Percentiles rank a stretch among this genome's conserved stretches.
Conservation (phyloP, 1,140 invertebrate species). For the Lepidurus couesii region DNA sequence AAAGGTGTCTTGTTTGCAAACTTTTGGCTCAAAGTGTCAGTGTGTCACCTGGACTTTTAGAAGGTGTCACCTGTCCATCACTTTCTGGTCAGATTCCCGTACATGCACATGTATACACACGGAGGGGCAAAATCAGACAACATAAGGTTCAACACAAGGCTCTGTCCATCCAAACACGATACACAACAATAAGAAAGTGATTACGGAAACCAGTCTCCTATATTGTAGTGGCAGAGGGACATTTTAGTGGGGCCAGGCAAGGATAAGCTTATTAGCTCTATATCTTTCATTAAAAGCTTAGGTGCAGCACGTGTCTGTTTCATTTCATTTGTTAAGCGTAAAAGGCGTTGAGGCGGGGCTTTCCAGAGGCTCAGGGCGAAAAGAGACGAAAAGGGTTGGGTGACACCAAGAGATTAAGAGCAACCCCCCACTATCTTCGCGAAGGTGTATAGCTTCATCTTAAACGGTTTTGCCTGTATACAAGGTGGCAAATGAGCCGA, state of each 20-base stretch:
- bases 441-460: slow-evolving; percentile 7
- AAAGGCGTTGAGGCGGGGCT: background rate
- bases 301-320: background rate
- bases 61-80: slow-evolving; percentile 13
- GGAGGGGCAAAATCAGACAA: too few species aligned
- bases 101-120: background rate
- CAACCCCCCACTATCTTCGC: background rate
- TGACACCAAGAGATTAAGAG: background rate
- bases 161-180: background rate
- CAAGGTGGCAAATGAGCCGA: slow-evolving; percentile 13
- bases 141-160: background rate
- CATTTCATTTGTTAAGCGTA: background rate
- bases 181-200: background rate
- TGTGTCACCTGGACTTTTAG: background rate
- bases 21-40: background rate
- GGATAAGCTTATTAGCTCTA: too few species aligned
- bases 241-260: too few species aligned
- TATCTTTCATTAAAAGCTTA: slow-evolving; percentile 2
- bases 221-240: background rate
- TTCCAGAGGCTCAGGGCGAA: background rate
- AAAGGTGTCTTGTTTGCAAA: slow-evolving; percentile 22
- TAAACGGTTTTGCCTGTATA: slow-evolving; percentile 20
- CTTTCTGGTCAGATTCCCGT: background rate
- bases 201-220: background rate
- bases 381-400: background rate